Evolutionary conservation across 1,140 invertebrate species (phyloP).

Genomic region (Helicoverpa armigera): DNA sequence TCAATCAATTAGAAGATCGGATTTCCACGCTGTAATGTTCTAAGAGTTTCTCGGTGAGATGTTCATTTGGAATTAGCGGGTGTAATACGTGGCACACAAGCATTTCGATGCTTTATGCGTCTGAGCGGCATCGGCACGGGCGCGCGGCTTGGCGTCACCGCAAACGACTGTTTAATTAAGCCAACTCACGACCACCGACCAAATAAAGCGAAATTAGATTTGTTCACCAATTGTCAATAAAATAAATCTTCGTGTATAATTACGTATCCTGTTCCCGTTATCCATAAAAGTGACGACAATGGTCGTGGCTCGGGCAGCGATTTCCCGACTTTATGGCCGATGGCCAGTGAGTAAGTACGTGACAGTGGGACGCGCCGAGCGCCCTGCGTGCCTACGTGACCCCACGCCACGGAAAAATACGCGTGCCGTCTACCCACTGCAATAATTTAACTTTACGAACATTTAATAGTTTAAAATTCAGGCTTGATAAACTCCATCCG

Average conservation of each 20-base stretch:
- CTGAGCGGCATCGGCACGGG: not conserved
- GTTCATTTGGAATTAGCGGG: not conserved
- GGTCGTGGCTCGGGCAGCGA: constrained; percentile 54
- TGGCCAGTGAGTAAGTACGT: constrained; percentile 54
- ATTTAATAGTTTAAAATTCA: constrained; percentile 6
- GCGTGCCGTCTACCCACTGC: constrained; percentile 25
- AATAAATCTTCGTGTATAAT: constrained; percentile 56
- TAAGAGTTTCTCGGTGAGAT: not conserved
- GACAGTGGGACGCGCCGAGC: constrained; percentile 40
- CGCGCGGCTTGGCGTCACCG: not conserved
- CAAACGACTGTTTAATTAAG: constrained; percentile 28
- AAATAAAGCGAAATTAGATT: constrained; percentile 47
- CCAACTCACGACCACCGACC: constrained; percentile 39
- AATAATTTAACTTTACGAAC: constrained; percentile 24
- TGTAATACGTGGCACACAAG: not conserved
- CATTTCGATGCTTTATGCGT: constrained; percentile 15
- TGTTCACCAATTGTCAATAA: constrained; percentile 49
- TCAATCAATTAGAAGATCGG: not conserved
- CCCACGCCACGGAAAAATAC: constrained; percentile 22
- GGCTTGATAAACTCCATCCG: not conserved
- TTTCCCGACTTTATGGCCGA: constrained; percentile 58
- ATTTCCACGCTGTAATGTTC: not conserved
- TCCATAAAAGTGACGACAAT: constrained; percentile 61
- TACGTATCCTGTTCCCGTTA: constrained; percentile 57
- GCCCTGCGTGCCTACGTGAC: constrained; percentile 52